These are phyloP conservation scores for Gasterosteus nipponicus DNA, from an alignment of 2,113 vertebrate species.

Conservation along the genomic window DNA sequence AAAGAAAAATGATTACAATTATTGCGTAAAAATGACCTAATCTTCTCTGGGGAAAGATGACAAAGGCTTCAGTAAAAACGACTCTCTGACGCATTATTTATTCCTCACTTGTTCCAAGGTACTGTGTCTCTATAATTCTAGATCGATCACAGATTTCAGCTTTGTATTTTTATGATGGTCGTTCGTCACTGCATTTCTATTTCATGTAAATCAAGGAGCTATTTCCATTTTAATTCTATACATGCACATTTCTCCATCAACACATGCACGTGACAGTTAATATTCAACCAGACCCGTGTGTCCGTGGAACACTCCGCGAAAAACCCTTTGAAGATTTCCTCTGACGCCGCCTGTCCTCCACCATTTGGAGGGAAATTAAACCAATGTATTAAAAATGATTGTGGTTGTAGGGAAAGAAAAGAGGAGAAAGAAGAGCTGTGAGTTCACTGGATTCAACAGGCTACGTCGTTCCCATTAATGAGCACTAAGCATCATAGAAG, in stretches of 20 bases:
- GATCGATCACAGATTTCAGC: slow-evolving; percentile 14
- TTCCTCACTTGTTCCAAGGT: not conserved
- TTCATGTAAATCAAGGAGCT: not conserved
- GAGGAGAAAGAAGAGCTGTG: not conserved
- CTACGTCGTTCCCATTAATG: slow-evolving; percentile 22
- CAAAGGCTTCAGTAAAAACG: slow-evolving; percentile 1
- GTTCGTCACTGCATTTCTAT: slow-evolving; percentile 5
- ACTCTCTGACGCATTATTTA: not conserved
- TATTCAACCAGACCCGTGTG: slow-evolving; percentile 16
- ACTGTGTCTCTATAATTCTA: not conserved
- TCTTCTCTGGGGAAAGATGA: slow-evolving; percentile 32
- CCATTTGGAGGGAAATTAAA: slow-evolving; percentile 39
- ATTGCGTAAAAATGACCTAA: slow-evolving; percentile 19
- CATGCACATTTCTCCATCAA: slow-evolving; percentile 12
- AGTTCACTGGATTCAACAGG: slow-evolving; percentile 24
- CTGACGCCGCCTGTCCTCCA: slow-evolving; percentile 38
- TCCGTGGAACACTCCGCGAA: slow-evolving; percentile 22
- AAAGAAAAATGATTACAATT: slow-evolving; percentile 17
- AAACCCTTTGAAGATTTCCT: slow-evolving; percentile 52
- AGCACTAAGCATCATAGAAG: slow-evolving; percentile 25
- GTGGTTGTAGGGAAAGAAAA: slow-evolving; percentile 14
- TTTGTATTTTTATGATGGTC: not conserved
- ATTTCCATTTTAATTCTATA: not conserved
- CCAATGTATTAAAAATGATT: slow-evolving; percentile 47
- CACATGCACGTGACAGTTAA: slow-evolving; percentile 21